Evolutionary conservation across 2,113 vertebrate species (phyloP).

Genomic region (Phrynosoma platyrhinos): DNA sequence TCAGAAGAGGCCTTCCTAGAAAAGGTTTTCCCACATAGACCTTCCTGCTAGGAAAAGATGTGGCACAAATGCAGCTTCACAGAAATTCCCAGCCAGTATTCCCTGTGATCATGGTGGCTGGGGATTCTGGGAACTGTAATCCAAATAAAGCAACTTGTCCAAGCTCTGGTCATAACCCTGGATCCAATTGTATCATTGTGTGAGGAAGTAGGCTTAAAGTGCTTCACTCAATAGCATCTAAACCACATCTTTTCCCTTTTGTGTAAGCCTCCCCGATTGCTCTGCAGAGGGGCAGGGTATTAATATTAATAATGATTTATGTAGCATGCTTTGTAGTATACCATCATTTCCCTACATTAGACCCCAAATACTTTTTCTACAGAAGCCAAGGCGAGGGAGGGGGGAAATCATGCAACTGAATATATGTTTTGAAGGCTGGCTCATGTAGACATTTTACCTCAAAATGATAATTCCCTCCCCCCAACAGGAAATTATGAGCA

Average conservation of each 20-base stretch:
- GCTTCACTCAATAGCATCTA: background rate
- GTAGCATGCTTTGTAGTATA: background rate
- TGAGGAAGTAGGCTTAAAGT: background rate
- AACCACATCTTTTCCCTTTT: background rate
- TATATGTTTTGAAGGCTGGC: constrained; percentile 23
- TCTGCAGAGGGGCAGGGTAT: no score
- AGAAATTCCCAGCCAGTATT: background rate
- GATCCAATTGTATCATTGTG: background rate
- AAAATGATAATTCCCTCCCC: constrained; percentile 27
- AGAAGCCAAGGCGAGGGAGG: constrained; percentile 7
- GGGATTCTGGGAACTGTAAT: background rate
- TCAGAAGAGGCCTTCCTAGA: no score
- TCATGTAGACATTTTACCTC: constrained; percentile 20
- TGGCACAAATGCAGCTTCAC: background rate
- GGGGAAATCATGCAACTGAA: background rate
- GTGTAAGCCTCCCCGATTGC: no score
- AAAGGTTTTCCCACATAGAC: no score
- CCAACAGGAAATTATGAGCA: constrained; percentile 26
- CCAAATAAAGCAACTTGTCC: background rate
- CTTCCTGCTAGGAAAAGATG: no score
- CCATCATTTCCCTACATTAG: constrained; percentile 28
- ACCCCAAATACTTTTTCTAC: constrained; percentile 20
- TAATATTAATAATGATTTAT: background rate
- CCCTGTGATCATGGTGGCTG: background rate
- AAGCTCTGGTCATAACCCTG: background rate